These are phyloP conservation scores for Rambutsinella grinnellia DNA, from an alignment of 2,888 invertebrate species.

Conservation along the genomic window DNA sequence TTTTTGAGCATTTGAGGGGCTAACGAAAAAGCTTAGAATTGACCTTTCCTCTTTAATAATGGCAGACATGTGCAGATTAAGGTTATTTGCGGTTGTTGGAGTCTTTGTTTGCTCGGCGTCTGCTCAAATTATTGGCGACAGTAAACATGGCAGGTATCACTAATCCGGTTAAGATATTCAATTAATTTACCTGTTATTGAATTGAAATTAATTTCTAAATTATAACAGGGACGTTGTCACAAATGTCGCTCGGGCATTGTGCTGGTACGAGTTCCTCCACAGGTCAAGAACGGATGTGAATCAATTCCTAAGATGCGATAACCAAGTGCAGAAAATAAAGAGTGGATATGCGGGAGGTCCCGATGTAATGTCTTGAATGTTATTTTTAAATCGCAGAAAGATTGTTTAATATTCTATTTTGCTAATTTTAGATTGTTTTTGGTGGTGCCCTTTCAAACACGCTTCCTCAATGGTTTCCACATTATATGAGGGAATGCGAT, in stretches of 20 bases:
- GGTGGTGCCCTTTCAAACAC: slow-evolving; percentile 37
- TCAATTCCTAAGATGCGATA: slow-evolving; percentile 32
- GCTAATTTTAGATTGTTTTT: slow-evolving; percentile 25
- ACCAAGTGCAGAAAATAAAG: slow-evolving; percentile 38
- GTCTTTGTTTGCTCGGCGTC: neutral
- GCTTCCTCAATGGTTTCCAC: slow-evolving; percentile 30
- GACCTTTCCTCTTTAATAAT: too few relatives aligned
- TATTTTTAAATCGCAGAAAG: neutral
- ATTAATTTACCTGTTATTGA: neutral
- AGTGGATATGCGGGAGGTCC: slow-evolving; percentile 26
- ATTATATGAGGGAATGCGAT: slow-evolving; percentile 32
- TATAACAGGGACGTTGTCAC: slow-evolving; percentile 15
- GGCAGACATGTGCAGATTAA: neutral
- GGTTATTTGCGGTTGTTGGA: slow-evolving; percentile 5
- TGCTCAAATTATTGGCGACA: slow-evolving; percentile 8
- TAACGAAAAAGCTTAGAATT: neutral
- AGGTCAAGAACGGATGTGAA: slow-evolving; percentile 24
- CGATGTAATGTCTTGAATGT: slow-evolving; percentile 8
- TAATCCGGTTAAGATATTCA: neutral
- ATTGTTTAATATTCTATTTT: too few relatives aligned
- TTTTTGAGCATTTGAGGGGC: neutral
- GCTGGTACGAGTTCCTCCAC: slow-evolving; percentile 29
- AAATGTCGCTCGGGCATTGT: slow-evolving; percentile 24
- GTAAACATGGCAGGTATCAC: slow-evolving; percentile 17
- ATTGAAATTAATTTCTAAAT: too few relatives aligned